phyloP scores from a whole-genome alignment of 2,113 vertebrate genomes.

The Corythoichthys intestinalis region DNA sequence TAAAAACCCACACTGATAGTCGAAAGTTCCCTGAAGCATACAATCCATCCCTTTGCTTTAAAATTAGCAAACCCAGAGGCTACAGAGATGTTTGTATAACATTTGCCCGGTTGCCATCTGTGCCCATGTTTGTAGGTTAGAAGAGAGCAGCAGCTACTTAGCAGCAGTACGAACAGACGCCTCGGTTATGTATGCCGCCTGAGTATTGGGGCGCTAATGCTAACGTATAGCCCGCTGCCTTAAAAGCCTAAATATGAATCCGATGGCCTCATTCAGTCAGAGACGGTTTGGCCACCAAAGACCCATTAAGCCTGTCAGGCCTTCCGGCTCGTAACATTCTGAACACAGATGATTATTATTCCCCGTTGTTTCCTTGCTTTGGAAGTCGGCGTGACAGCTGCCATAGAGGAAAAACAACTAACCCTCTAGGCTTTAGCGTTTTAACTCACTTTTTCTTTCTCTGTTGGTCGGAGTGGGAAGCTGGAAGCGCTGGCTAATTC shows the following conservation, averaged over 20 bases:
- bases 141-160: conserved; percentile 23
- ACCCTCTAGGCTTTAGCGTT: conserved; percentile 28
- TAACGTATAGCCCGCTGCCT: conserved; percentile 31
- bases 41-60: conserved; percentile 3
- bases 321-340: conserved; percentile 48
- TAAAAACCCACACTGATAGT: neutral
- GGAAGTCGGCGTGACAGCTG: conserved; percentile 55
- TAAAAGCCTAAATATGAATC: conserved; percentile 41
- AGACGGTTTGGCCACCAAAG: conserved; percentile 45
- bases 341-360: conserved; percentile 49
- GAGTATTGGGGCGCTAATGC: conserved; percentile 17
- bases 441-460: conserved; percentile 9
- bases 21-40: neutral
- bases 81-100: conserved; percentile 53
- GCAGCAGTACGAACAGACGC: conserved; percentile 25
- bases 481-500: conserved; percentile 15
- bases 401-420: conserved; percentile 40
- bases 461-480: conserved; percentile 16
- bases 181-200: conserved; percentile 10
- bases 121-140: conserved; percentile 42
- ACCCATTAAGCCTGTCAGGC: conserved; percentile 50
- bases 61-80: conserved; percentile 55
- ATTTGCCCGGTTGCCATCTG: conserved; percentile 64
- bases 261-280: conserved; percentile 66
- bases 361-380: conserved; percentile 29